Evolutionary conservation across 2,888 invertebrate genomes (phyloP).

Genomic region (Steinernema hermaphroditum): DNA sequence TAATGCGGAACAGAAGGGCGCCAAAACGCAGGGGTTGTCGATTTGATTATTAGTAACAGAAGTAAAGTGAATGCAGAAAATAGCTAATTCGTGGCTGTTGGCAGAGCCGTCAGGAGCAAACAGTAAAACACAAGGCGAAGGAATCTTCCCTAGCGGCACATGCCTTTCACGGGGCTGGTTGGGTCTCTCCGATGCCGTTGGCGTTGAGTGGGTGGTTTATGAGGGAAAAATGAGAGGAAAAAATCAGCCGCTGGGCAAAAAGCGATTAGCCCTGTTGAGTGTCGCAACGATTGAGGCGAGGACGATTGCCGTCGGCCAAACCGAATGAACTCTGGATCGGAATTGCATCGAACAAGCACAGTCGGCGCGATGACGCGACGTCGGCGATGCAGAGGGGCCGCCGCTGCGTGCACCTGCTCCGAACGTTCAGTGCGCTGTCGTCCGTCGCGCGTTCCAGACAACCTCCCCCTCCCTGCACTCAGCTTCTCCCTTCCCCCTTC

Average conservation of each 20-base stretch:
- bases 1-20: too few species aligned
- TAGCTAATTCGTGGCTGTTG: too few species aligned
- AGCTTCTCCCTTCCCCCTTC: background rate
- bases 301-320: background rate
- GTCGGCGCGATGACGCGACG: background rate
- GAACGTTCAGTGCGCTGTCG: background rate
- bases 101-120: too few species aligned
- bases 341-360: background rate
- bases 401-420: slow-evolving; percentile 25
- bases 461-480: slow-evolving; percentile 1
- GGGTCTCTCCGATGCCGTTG: too few species aligned
- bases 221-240: background rate
- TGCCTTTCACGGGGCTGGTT: too few species aligned
- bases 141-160: too few species aligned
- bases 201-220: slow-evolving; percentile 12
- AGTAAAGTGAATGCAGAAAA: too few species aligned
- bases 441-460: background rate
- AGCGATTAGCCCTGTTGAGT: background rate
- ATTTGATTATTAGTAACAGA: too few species aligned
- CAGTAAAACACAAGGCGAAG: too few species aligned
- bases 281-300: background rate
- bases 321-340: background rate
- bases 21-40: too few species aligned
- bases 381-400: background rate
- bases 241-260: slow-evolving; percentile 20